These are phyloP conservation scores for Atethmia centrago DNA, from an alignment of 2,888 invertebrate species.

Conservation along the genomic window DNA sequence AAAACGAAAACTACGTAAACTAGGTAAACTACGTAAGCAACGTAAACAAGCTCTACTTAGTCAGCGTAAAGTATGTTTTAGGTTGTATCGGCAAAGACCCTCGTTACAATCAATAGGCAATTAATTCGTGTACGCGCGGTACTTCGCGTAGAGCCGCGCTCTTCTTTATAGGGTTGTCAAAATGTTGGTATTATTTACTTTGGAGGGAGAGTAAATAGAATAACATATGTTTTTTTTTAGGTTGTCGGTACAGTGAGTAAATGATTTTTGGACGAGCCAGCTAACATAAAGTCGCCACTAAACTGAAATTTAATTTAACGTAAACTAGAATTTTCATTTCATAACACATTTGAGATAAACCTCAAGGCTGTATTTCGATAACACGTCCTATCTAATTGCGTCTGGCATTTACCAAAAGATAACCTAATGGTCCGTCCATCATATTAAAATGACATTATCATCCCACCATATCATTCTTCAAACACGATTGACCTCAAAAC, in stretches of 20 bases:
- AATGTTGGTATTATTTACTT: neutral
- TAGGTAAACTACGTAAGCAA: neutral
- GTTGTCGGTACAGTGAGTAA: neutral
- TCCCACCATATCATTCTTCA: constrained; percentile 35
- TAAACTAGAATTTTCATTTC: neutral
- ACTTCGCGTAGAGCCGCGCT: constrained; percentile 36
- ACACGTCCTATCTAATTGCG: constrained; percentile 26
- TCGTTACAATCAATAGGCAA: constrained; percentile 73
- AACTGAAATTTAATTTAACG: neutral
- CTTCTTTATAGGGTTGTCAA: constrained; percentile 42
- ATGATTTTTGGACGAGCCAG: neutral
- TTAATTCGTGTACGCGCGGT: constrained; percentile 71
- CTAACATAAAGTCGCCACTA: neutral
- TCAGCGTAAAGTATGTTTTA: constrained; percentile 36
- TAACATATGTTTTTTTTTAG: neutral
- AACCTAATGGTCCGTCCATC: constrained; percentile 30
- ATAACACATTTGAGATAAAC: neutral
- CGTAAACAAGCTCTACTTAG: constrained; percentile 37
- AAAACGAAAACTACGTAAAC: neutral
- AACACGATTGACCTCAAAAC: constrained; percentile 48
- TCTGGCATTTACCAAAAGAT: constrained; percentile 24
- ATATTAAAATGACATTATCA: constrained; percentile 41
- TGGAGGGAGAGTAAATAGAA: neutral
- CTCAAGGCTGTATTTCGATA: constrained; percentile 8
- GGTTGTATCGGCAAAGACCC: constrained; percentile 62